These are phyloP conservation scores for Trichonephila clavipes DNA, from an alignment of 1,140 invertebrate genomes.

Conservation along the genomic window DNA sequence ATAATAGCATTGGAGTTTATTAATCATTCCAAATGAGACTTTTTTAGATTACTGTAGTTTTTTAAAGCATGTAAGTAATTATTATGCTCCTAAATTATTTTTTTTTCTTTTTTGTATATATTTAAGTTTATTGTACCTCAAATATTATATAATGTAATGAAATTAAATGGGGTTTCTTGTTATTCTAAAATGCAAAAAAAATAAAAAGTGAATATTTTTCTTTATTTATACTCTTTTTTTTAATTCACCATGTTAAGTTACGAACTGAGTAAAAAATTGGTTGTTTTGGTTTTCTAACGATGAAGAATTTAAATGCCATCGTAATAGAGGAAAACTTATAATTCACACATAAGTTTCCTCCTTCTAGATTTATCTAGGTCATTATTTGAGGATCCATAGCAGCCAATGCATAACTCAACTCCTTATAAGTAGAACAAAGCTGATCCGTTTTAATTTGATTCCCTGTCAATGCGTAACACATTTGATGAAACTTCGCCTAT, in stretches of 20 bases:
- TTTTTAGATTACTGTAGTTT: no score
- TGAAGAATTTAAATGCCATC: constrained; percentile 40
- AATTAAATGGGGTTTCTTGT: no score
- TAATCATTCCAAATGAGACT: no score
- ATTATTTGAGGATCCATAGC: not conserved
- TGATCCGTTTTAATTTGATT: not conserved
- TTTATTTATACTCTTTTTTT: not conserved
- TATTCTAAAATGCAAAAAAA: no score
- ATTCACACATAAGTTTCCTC: not conserved
- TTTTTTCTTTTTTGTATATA: no score
- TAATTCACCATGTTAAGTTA: not conserved
- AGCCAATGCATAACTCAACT: not conserved
- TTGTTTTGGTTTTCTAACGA: constrained; percentile 23
- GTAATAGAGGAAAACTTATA: constrained; percentile 32
- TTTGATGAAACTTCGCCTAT: no score
- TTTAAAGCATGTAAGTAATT: no score
- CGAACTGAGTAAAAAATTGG: constrained; percentile 36
- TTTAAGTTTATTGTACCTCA: no score
- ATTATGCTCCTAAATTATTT: no score
- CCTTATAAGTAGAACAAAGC: constrained; percentile 3
- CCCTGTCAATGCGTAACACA: not conserved
- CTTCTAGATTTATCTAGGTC: constrained; percentile 11
- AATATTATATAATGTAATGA: no score
- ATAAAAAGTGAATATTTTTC: no score
- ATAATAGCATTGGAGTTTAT: no score